Conservation (phyloP, 2,797 vertebrate species). For the Epinephelus awoara region DNA sequence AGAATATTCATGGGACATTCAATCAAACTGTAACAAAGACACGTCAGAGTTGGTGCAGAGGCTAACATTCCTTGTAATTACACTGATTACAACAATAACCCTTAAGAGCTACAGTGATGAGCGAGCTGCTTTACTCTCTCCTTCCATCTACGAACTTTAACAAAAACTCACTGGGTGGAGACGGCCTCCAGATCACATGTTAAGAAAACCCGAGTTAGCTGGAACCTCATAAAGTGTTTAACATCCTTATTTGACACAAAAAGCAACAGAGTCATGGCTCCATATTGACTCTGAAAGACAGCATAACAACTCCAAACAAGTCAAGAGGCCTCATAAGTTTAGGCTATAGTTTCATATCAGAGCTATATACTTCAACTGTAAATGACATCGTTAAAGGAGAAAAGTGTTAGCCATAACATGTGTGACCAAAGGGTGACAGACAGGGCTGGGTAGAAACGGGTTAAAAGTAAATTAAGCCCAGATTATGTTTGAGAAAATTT, state of each 20-base stretch:
- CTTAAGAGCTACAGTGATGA: slow-evolving; percentile 12
- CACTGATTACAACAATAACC: slow-evolving; percentile 13
- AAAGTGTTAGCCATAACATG: slow-evolving; percentile 1
- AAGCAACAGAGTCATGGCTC: neutral
- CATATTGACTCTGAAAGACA: slow-evolving; percentile 42
- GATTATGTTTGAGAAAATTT: no score
- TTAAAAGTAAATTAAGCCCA: no score
- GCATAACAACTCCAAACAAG: neutral
- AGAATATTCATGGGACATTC: slow-evolving; percentile 2
- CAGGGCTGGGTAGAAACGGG: no score
- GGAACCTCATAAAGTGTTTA: slow-evolving; percentile 18
- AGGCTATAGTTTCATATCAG: neutral
- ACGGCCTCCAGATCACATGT: neutral
- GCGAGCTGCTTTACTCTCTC: neutral
- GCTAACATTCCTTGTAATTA: slow-evolving; percentile 10
- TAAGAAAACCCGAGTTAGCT: slow-evolving; percentile 12
- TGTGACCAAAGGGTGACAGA: neutral
- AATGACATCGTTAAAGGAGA: slow-evolving; percentile 5
- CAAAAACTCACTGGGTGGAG: neutral
- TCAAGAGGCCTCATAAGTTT: neutral
- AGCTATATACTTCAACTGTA: neutral
- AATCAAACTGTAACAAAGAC: slow-evolving; percentile 6
- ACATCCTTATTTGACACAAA: slow-evolving; percentile 1
- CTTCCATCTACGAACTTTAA: slow-evolving; percentile 6
- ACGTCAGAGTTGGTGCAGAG: slow-evolving; percentile 5